phyloP scores from a whole-genome alignment of 2,113 vertebrate genomes.

The Neopipo cinnamomea region DNA sequence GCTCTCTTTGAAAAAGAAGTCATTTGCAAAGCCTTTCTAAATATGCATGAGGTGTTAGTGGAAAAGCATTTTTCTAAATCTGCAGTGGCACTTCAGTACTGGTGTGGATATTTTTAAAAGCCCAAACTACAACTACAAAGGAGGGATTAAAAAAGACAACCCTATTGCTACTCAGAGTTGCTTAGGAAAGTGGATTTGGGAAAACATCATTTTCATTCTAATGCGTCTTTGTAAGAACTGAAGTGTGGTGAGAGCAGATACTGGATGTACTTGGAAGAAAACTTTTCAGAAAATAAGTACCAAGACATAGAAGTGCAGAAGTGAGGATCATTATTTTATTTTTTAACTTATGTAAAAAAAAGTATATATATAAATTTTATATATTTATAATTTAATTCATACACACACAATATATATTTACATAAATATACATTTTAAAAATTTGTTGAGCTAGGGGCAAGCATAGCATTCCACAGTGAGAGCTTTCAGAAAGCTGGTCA shows the following conservation, averaged over 20 bases:
- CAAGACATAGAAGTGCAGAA: background rate
- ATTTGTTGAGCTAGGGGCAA: background rate
- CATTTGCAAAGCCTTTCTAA: slow-evolving; percentile 1
- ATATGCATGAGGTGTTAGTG: background rate
- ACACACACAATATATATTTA: background rate
- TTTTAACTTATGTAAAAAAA: background rate
- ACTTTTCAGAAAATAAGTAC: background rate
- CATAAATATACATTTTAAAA: background rate
- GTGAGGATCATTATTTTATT: background rate
- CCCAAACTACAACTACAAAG: background rate
- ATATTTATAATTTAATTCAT: background rate
- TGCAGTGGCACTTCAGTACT: background rate
- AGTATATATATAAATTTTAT: background rate
- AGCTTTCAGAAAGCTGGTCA: background rate
- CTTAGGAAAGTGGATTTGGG: slow-evolving; percentile 1
- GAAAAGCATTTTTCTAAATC: slow-evolving; percentile 1
- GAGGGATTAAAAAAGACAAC: background rate
- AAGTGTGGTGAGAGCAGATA: background rate
- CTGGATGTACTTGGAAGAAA: background rate
- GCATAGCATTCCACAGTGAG: background rate
- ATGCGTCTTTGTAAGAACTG: background rate
- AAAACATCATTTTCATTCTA: background rate
- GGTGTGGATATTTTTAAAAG: background rate
- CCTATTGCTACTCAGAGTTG: background rate
- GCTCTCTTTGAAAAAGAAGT: background rate